phyloP scores from a whole-genome alignment of 2,113 vertebrate genomes.

The Percina caprodes region DNA sequence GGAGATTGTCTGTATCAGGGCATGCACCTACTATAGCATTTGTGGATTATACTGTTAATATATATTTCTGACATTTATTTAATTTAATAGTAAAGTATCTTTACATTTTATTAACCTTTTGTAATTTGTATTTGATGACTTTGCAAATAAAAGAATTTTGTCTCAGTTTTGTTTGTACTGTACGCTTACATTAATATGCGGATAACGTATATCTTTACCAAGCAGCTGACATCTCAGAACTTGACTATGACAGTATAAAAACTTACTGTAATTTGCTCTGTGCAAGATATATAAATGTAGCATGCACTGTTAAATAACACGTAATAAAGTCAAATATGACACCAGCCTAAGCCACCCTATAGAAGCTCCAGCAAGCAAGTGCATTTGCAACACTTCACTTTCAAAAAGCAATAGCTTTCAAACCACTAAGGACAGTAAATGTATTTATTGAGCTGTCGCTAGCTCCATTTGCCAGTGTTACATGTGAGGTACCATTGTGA shows the following conservation, averaged over 20 bases:
- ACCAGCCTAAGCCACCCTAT: conserved; percentile 27
- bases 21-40: not conserved
- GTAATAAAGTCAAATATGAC: conserved; percentile 44
- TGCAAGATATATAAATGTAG: conserved; percentile 17
- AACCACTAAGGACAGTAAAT: conserved; percentile 70
- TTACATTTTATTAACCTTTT: not conserved
- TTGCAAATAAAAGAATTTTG: not conserved
- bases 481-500: conserved; percentile 78
- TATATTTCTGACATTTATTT: not conserved
- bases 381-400: conserved; percentile 65
- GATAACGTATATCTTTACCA: conserved; percentile 8
- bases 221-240: conserved; percentile 28
- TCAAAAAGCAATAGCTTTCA: conserved; percentile 73
- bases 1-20: not conserved
- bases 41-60: not conserved
- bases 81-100: not conserved
- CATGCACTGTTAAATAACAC: conserved; percentile 29
- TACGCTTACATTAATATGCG: not conserved
- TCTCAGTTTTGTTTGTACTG: not conserved
- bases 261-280: not conserved
- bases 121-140: not conserved
- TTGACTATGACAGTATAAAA: not conserved
- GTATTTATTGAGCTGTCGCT: conserved; percentile 75
- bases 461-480: conserved; percentile 68
- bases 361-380: conserved; percentile 46